phyloP scores from a whole-genome alignment of 2,888 invertebrate genomes.

The Cheilosia vulpina region DNA sequence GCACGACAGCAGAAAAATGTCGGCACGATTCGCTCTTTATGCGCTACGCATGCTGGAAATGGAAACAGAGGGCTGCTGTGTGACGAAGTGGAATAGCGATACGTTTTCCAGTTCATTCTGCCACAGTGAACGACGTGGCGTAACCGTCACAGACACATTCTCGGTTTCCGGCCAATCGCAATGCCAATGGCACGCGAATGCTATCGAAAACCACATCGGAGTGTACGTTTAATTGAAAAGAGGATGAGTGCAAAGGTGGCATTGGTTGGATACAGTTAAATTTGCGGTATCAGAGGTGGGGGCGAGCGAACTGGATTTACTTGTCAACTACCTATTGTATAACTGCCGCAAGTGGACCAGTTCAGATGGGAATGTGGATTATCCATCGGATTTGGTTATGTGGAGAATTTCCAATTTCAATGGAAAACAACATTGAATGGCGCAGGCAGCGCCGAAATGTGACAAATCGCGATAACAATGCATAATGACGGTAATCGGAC shows the following conservation, averaged over 20 bases:
- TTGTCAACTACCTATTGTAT: neutral
- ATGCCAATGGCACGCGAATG: conserved; percentile 76
- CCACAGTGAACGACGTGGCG: conserved; percentile 71
- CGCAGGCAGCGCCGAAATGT: conserved; percentile 17
- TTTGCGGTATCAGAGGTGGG: conserved; percentile 18
- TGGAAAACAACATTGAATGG: conserved; percentile 58
- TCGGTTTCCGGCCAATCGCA: conserved; percentile 81
- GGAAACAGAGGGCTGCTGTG: conserved; percentile 28
- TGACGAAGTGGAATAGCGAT: conserved; percentile 73
- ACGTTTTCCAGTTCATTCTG: conserved; percentile 74
- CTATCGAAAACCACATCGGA: conserved; percentile 66
- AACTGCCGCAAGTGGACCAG: neutral
- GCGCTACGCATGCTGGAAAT: conserved; percentile 68
- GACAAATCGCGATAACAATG: conserved; percentile 49
- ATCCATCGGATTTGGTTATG: conserved; percentile 13
- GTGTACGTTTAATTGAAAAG: conserved; percentile 65
- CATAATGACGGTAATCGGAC: conserved; percentile 26
- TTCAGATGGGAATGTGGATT: neutral
- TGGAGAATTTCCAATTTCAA: conserved; percentile 1
- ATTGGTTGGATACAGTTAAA: conserved; percentile 66
- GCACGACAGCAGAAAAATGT: conserved; percentile 64
- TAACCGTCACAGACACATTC: conserved; percentile 75
- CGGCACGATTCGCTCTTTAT: conserved; percentile 65
- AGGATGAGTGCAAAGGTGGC: conserved; percentile 69
- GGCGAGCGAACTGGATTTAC: conserved; percentile 4